Evolutionary conservation across 1,140 invertebrate species (phyloP).

Genomic region (Pseudomyrmex flavicornis): DNA sequence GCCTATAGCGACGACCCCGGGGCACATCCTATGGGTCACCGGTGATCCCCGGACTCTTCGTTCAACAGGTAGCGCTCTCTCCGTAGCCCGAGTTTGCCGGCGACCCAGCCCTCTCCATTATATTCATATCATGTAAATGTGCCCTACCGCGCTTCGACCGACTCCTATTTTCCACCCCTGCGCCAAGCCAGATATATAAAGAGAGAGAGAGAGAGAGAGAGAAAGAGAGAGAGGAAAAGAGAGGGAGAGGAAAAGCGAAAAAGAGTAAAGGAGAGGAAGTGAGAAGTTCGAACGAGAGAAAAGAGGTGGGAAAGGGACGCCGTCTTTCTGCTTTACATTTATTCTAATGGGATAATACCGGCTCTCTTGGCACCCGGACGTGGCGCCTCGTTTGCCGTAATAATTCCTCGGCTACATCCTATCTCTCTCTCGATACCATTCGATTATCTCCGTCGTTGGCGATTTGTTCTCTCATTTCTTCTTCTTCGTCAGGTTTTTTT

Average conservation of each 20-base stretch:
- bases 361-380: conserved; percentile 62
- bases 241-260: neutral
- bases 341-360: conserved; percentile 77
- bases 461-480: conserved; percentile 37
- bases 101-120: conserved; percentile 82
- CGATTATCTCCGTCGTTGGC: conserved; percentile 51
- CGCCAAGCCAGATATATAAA: conserved; percentile 50
- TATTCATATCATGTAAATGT: conserved; percentile 86
- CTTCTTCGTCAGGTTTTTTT: neutral
- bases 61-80: conserved; percentile 84
- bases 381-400: conserved; percentile 62
- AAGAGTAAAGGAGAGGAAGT: no score
- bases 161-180: conserved; percentile 73
- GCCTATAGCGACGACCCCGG: conserved; percentile 38
- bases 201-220: neutral
- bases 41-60: conserved; percentile 78
- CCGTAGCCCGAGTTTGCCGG: conserved; percentile 69
- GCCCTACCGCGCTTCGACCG: conserved; percentile 73
- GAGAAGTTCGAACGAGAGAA: neutral
- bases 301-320: conserved; percentile 13
- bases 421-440: conserved; percentile 21
- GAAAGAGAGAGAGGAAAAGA: neutral
- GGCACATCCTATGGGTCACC: conserved; percentile 77
- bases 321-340: conserved; percentile 77
- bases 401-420: conserved; percentile 40